Evolutionary conservation across 1,140 invertebrate genomes (phyloP).

Genomic region (Scaptomyza graminum): DNA sequence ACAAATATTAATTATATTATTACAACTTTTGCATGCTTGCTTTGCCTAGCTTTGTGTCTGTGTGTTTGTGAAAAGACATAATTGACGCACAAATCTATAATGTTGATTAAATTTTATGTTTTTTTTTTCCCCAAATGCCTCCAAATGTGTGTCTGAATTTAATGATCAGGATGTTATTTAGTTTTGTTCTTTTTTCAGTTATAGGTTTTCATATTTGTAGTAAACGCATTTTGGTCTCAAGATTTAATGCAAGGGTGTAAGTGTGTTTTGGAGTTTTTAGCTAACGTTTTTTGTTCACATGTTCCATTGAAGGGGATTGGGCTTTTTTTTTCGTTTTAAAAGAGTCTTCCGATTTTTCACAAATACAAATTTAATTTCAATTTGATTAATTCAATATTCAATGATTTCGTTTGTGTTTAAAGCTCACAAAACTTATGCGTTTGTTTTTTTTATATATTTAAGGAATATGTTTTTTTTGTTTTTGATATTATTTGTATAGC

Average conservation of each 20-base stretch:
- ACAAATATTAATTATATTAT: conserved; percentile 14
- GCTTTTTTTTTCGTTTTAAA: conserved; percentile 24
- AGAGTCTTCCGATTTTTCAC: conserved; percentile 66
- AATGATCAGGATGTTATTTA: conserved; percentile 21
- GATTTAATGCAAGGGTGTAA: conserved; percentile 48
- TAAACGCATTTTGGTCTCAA: conserved; percentile 81
- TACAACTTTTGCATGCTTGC: conserved; percentile 6
- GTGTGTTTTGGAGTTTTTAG: conserved; percentile 25
- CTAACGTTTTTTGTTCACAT: conserved; percentile 41
- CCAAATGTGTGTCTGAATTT: conserved; percentile 14
- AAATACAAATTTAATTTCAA: conserved; percentile 65
- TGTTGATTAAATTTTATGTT: background rate
- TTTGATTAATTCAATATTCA: conserved; percentile 38
- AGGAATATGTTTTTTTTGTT: conserved; percentile 12
- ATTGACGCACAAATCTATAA: conserved; percentile 52
- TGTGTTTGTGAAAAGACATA: conserved; percentile 14
- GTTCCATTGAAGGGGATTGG: conserved; percentile 10
- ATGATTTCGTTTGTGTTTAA: conserved; percentile 33
- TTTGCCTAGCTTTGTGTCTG: conserved; percentile 10
- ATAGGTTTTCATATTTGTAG: conserved; percentile 36
- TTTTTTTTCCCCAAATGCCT: background rate
- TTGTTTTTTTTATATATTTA: conserved; percentile 3
- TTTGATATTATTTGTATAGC: conserved; percentile 15
- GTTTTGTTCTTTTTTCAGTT: conserved; percentile 19
- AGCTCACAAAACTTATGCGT: conserved; percentile 57